phyloP scores from a whole-genome alignment of 2,797 vertebrate genomes.

The Champsocephalus gunnari region DNA sequence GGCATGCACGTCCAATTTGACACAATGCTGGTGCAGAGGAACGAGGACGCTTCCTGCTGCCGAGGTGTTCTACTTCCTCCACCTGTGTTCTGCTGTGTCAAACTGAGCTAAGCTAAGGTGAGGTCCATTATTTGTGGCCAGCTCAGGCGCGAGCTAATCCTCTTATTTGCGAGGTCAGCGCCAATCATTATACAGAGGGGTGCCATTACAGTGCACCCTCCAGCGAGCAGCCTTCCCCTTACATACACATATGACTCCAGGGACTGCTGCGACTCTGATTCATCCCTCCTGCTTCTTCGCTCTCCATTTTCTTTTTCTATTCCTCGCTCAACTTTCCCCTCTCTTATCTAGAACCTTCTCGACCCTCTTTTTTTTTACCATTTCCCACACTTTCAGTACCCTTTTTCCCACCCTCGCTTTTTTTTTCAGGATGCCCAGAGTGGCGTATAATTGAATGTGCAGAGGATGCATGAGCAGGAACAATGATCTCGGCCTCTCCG shows the following conservation, averaged over 20 bases:
- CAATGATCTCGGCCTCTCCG: constrained; percentile 82
- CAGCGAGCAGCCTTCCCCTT: constrained; percentile 77
- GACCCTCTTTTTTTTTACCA: constrained; percentile 43
- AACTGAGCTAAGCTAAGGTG: constrained; percentile 67
- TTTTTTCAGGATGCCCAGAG: constrained; percentile 81
- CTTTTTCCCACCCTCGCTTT: constrained; percentile 55
- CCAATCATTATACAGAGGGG: constrained; percentile 85
- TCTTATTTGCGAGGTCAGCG: constrained; percentile 85
- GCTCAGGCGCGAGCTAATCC: constrained; percentile 83
- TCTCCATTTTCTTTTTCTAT: constrained; percentile 27
- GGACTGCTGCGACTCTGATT: constrained; percentile 68
- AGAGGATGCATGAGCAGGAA: constrained; percentile 81
- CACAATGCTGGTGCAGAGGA: constrained; percentile 71
- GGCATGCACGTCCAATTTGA: constrained; percentile 74
- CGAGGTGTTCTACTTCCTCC: constrained; percentile 56
- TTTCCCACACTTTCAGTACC: constrained; percentile 57
- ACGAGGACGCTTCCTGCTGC: constrained; percentile 57
- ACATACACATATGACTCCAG: constrained; percentile 85
- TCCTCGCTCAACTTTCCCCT: constrained; percentile 34
- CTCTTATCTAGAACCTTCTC: constrained; percentile 60
- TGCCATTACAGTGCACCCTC: constrained; percentile 80
- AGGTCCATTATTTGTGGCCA: constrained; percentile 81
- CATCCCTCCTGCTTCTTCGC: constrained; percentile 47
- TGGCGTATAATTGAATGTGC: constrained; percentile 85
- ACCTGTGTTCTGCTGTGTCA: constrained; percentile 77